These are phyloP conservation scores for Brienomyrus longianalis DNA, from an alignment of 2,113 vertebrate genomes.

Conservation along the genomic window DNA sequence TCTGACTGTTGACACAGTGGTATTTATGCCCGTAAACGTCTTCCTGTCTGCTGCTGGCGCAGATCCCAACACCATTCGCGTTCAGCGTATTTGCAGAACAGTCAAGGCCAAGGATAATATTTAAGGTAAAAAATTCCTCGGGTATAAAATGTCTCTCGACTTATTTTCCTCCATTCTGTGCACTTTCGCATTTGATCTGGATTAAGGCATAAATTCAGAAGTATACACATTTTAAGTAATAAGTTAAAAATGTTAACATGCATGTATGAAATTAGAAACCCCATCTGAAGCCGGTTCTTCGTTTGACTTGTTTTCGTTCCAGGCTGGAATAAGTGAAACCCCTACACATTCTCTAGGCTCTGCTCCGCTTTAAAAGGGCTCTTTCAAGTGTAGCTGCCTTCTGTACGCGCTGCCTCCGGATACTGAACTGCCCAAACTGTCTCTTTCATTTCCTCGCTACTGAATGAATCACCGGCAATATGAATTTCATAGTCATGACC, in stretches of 20 bases:
- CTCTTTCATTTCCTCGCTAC: constrained; percentile 14
- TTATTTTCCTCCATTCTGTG: constrained; percentile 68
- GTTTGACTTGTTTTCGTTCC: background rate
- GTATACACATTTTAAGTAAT: constrained; percentile 29
- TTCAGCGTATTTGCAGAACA: constrained; percentile 76
- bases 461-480: background rate
- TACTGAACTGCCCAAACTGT: constrained; percentile 11
- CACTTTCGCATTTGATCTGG: constrained; percentile 52
- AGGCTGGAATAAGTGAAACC: background rate
- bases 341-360: background rate
- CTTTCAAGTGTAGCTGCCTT: background rate
- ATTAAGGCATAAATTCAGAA: constrained; percentile 58
- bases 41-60: constrained; percentile 69
- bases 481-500: background rate
- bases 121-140: constrained; percentile 75
- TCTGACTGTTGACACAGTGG: constrained; percentile 76
- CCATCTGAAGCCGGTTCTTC: background rate
- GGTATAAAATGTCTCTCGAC: constrained; percentile 70
- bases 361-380: background rate
- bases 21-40: constrained; percentile 85
- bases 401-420: background rate
- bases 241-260: background rate
- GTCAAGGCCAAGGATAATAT: constrained; percentile 83
- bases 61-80: constrained; percentile 74
- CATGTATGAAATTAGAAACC: background rate